Percentiles rank a stretch among this genome's conserved stretches.
Evolutionary conservation across 2,888 invertebrate genomes (phyloP).

Genomic region (Tachystola acroxantha): DNA sequence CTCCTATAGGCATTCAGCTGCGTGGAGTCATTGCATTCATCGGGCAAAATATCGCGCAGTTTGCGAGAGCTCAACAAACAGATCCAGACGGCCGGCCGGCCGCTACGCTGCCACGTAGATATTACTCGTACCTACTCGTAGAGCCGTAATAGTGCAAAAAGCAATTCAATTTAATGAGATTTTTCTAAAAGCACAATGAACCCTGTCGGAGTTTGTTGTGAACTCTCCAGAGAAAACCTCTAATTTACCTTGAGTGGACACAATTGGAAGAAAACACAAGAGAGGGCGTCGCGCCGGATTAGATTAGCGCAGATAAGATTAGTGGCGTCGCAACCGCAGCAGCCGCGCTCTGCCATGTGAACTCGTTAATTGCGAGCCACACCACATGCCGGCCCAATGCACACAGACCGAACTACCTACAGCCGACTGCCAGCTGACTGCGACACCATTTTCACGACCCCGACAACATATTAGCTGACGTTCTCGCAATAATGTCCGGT

Average conservation of each 20-base stretch:
- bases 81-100: slow-evolving; percentile 3
- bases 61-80: slow-evolving; percentile 10
- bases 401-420: slow-evolving; percentile 20
- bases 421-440: slow-evolving; percentile 17
- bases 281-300: slow-evolving; percentile 68
- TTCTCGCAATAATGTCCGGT: slow-evolving; percentile 17
- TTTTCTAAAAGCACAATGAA: slow-evolving; percentile 46
- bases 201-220: slow-evolving; percentile 46
- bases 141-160: slow-evolving; percentile 13
- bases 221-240: slow-evolving; percentile 62
- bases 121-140: neutral
- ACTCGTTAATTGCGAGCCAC: slow-evolving; percentile 54
- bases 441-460: slow-evolving; percentile 14
- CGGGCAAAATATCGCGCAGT: slow-evolving; percentile 5
- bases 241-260: slow-evolving; percentile 74
- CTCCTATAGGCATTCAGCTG: too few relatives aligned
- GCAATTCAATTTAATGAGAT: slow-evolving; percentile 29
- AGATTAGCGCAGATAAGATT: slow-evolving; percentile 74
- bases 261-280: slow-evolving; percentile 75
- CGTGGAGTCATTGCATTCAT: slow-evolving; percentile 6
- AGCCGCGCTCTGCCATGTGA: slow-evolving; percentile 43
- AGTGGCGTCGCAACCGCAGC: slow-evolving; percentile 44
- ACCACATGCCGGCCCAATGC: slow-evolving; percentile 9
- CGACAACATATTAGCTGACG: slow-evolving; percentile 20
- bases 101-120: neutral